These are phyloP conservation scores for Galaxea fascicularis DNA, from an alignment of 92 coral and sea anemone genomes.

Conservation along the genomic window DNA sequence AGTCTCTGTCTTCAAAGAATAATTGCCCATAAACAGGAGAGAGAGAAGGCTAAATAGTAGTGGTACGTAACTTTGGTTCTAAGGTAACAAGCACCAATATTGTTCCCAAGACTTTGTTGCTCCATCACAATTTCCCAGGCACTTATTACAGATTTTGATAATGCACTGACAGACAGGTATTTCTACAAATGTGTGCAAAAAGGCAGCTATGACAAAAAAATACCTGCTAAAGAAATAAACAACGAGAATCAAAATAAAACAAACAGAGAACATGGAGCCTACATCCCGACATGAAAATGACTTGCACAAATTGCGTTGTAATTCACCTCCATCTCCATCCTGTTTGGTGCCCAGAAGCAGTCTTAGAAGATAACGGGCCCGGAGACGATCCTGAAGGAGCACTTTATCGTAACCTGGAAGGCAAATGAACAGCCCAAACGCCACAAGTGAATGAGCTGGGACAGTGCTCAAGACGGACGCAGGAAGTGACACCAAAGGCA, in stretches of 20 bases:
- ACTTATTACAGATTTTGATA: too few species aligned
- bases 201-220: too few species aligned
- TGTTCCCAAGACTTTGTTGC: too few species aligned
- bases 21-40: not conserved
- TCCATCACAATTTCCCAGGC: too few species aligned
- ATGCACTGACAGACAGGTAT: too few species aligned
- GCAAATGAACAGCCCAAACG: conserved; percentile 93
- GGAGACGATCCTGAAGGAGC: conserved; percentile 82
- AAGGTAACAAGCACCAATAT: not conserved
- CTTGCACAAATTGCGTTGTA: not conserved
- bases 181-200: too few species aligned
- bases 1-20: too few species aligned
- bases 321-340: conserved; percentile 93
- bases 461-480: conserved; percentile 87
- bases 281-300: not conserved
- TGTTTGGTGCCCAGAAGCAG: conserved; percentile 96
- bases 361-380: conserved; percentile 90
- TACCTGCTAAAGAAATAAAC: too few species aligned
- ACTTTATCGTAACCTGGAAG: conserved; percentile 92
- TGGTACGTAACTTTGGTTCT: not conserved
- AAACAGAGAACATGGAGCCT: too few species aligned
- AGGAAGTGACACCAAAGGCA: conserved; percentile 83
- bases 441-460: conserved; percentile 97
- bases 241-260: too few species aligned
- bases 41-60: too few species aligned